Evolutionary conservation across 2,113 vertebrate genomes (phyloP), one percentile per base, ranked within the genome.

Genomic region (Poeciliopsis turrubarensis): DNA sequence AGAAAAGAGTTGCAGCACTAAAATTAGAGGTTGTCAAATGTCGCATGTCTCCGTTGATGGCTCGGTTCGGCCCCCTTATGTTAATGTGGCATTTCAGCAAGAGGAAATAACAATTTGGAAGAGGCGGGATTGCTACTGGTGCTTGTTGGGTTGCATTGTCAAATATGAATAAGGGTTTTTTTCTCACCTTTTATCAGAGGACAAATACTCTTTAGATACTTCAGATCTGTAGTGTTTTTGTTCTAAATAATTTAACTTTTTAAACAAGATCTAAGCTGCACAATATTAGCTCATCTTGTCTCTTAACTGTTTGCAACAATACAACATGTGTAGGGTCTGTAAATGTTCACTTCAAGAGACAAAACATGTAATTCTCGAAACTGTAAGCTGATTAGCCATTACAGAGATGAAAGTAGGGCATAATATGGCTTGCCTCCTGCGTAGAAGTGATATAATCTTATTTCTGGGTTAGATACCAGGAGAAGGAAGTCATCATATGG

Each of bases 61-160:
- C 85, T 86, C 75, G 64, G 89, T 78, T 73, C 89, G 68, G 81
- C 89, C 87, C 84, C 81, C 85, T 90, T 94, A 95, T 94, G 93
- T 85, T 94, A 94, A 94, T 94, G 92, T 94, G 93, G 88, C 94
- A 93, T 95, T 94, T 94, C 73, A 79, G 86, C 69, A 63, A 70
- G 71, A 87, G 84, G 89, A 89, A 88, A 87, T 81, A 72, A 83
- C 89, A 74, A 88, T 84, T 76, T 34, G 80, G 34, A 66, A 64
- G 26, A 60, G 71, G 80, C 26, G 51, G 77, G 72, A 54, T 9
- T 34, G 70, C 68, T 57, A 39, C 65, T 62, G 47, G 13, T 74
- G 71, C 62, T 68, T 68, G 82, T 81, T 72, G 68, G 66, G 51
- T 63, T 63, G 72, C 68, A 51, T 73, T 84, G 79, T 77, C 70